Conservation (phyloP, 2,797 vertebrate genomes). For the Sardinella longiceps region DNA sequence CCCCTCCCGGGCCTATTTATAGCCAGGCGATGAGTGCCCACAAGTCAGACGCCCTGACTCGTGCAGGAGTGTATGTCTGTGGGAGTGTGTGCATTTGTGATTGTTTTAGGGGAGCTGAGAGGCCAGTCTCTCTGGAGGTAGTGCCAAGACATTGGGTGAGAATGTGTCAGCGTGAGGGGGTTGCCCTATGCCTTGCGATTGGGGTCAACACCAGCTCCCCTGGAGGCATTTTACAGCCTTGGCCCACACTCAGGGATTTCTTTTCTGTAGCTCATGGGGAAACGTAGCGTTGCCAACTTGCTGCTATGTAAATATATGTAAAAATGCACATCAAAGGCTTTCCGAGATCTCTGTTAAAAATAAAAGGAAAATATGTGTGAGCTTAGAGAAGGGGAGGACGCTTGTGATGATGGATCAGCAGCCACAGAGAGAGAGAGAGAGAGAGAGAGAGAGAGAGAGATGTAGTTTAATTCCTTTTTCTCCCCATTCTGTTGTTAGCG, state of each 20-base stretch:
- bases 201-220: background rate
- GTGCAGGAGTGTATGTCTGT: background rate
- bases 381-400: conserved; percentile 7
- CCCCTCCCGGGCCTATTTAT: background rate
- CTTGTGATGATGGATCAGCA: conserved; percentile 30
- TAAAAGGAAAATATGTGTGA: conserved; percentile 31
- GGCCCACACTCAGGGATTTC: background rate
- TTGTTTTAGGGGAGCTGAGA: background rate
- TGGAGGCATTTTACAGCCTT: background rate
- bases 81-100: background rate
- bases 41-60: background rate
- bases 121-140: background rate
- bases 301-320: conserved; percentile 39
- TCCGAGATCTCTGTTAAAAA: conserved; percentile 21
- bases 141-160: background rate
- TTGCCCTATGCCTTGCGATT: background rate
- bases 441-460: conserved; percentile 33
- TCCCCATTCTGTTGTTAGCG: background rate
- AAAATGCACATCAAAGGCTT: conserved; percentile 32
- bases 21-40: background rate
- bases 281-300: background rate
- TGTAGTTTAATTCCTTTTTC: background rate
- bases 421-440: conserved; percentile 33
- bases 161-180: conserved; percentile 1
- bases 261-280: background rate